Evolutionary conservation across 2,888 invertebrate species (phyloP).

Genomic region (Erebia aethiops): DNA sequence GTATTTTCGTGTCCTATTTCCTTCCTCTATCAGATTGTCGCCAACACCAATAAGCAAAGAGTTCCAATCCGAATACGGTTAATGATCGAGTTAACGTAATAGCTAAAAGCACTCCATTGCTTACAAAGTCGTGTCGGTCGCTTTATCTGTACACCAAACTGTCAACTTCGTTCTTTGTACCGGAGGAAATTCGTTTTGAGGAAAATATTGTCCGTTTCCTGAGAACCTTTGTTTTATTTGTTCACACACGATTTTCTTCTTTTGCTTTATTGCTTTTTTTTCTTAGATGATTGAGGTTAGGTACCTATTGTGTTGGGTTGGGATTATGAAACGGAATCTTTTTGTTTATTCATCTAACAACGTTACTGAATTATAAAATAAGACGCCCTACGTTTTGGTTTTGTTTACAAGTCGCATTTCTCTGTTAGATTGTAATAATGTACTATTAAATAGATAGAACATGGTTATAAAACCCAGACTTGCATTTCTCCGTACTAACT

Average conservation of each 20-base stretch:
- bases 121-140: conserved; percentile 75
- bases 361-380: background rate
- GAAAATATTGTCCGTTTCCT: conserved; percentile 65
- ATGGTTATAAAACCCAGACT: too few relatives aligned
- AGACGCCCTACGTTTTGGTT: background rate
- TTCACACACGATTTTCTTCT: conserved; percentile 44
- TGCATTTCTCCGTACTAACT: too few relatives aligned
- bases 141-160: conserved; percentile 73
- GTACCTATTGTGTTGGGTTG: conserved; percentile 4
- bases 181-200: conserved; percentile 71
- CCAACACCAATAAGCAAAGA: conserved; percentile 61
- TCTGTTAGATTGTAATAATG: too few relatives aligned
- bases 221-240: conserved; percentile 58
- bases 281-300: background rate
- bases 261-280: conserved; percentile 15
- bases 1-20: conserved; percentile 14
- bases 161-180: conserved; percentile 78
- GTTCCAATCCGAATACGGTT: conserved; percentile 66
- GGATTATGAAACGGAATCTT: conserved; percentile 3
- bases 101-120: conserved; percentile 81
- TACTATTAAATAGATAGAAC: too few relatives aligned
- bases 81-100: conserved; percentile 80
- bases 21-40: conserved; percentile 39
- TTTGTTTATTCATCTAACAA: background rate
- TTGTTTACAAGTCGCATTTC: background rate